Base-by-base conservation (phyloP, 2,888 invertebrate species). In the Sialis lutaria region DNA sequence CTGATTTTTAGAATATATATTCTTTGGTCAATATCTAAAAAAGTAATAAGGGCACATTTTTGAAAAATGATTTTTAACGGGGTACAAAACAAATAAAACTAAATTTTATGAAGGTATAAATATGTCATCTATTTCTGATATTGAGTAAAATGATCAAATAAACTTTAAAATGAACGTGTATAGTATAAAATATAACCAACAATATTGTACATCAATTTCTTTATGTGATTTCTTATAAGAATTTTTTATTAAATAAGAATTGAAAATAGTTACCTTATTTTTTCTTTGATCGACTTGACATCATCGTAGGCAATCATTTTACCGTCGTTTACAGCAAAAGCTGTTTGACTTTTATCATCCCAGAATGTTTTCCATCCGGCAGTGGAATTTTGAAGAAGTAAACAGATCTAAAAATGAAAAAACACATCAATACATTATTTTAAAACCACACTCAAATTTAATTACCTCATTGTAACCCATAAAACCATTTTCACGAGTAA, bases 401-500 rank as follows among this genome's bases (percentile, higher is more conserved):
- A 56, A 56, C 84, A 85, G 45, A 86, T 79, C 78, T 80, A 58
- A 31, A 53, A 51, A 42, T 35, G 33, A 33, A 6, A 32, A 1
- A 7, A 10, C 6, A 6, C 37, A 7, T 37, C 5, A 10, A 6
- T 10, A 10, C 7, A 6, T 6, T 37, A 37, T 10, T 8, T 37
- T 6, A 6, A 37, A 37, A 7, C 1, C n/a, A 37, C 1, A 8
- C 10, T 42, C 6, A 45, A 13, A 48, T 40, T 44, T 47, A 49
- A 53, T 58, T 59, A 83, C 83, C 74, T 91, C 91, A 60, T 90
- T 89, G 59, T 86, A 91, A 2, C 90, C 91, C 67, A 90, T 75
- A 54, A 88, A 88, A 0, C 90, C 90, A 53, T 77, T 74, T 61
- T 89, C 85, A 12, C 73, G 71, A 1, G 84, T 89, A 52, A 69